phyloP scores from a whole-genome alignment of 2,888 invertebrate species.

The Drosophila anomalata region DNA sequence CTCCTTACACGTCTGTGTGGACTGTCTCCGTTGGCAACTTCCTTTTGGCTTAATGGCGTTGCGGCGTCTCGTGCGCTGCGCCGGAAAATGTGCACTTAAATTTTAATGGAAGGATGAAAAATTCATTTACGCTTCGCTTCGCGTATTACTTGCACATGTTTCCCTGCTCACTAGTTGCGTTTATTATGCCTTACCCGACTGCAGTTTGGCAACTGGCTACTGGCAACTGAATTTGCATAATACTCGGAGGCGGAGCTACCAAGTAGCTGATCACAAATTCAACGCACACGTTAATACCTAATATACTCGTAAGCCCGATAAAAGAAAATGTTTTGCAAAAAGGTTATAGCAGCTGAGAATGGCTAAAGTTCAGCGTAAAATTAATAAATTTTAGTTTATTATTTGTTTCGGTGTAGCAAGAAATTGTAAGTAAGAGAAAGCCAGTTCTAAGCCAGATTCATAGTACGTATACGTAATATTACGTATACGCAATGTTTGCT shows the following conservation, averaged over 20 bases:
- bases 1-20: constrained; percentile 24
- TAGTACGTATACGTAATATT: background rate
- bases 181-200: constrained; percentile 25
- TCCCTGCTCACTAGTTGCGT: constrained; percentile 54
- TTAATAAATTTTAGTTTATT: background rate
- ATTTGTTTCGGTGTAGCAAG: background rate
- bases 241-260: background rate
- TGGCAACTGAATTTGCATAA: constrained; percentile 31
- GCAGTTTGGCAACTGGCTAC: constrained; percentile 23
- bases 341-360: background rate
- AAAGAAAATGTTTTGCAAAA: constrained; percentile 10
- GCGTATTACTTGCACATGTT: constrained; percentile 70
- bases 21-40: constrained; percentile 47
- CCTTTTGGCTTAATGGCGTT: constrained; percentile 68
- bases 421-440: background rate
- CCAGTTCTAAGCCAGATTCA: background rate
- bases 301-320: constrained; percentile 5
- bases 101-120: constrained; percentile 79
- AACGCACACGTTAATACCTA: constrained; percentile 44
- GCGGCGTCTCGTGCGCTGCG: constrained; percentile 66
- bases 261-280: constrained; percentile 25
- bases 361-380: background rate
- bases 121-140: constrained; percentile 80
- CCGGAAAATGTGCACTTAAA: constrained; percentile 80
- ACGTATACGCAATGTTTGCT: too few relatives aligned